phyloP scores from a whole-genome alignment of 2,113 vertebrate species.

The Bettongia penicillata region DNA sequence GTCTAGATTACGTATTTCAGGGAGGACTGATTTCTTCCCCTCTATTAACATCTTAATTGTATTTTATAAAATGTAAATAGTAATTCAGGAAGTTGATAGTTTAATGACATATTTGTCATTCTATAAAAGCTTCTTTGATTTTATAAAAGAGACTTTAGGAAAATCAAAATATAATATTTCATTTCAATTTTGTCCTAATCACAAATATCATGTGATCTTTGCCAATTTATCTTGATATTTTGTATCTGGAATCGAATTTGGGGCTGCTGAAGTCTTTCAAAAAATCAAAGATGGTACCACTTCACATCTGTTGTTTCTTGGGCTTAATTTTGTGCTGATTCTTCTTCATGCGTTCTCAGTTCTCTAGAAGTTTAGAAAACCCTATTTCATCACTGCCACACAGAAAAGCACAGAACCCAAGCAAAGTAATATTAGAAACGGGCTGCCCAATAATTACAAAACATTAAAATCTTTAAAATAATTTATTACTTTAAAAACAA shows the following conservation, averaged over 20 bases:
- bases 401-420: conserved; percentile 89
- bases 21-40: neutral
- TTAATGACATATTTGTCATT: conserved; percentile 59
- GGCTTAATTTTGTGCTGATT: conserved; percentile 85
- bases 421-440: conserved; percentile 85
- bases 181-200: conserved; percentile 72
- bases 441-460: conserved; percentile 79
- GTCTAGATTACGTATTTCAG: conserved; percentile 42
- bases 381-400: conserved; percentile 88
- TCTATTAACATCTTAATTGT: conserved; percentile 51
- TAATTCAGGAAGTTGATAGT: conserved; percentile 58
- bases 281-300: conserved; percentile 85
- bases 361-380: conserved; percentile 87
- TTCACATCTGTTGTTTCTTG: conserved; percentile 82
- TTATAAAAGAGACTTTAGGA: conserved; percentile 45
- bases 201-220: conserved; percentile 73
- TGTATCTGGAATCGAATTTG: conserved; percentile 81
- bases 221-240: conserved; percentile 81
- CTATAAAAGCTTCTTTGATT: conserved; percentile 69
- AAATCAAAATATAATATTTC: conserved; percentile 70
- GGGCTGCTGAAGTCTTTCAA: conserved; percentile 82
- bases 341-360: conserved; percentile 86
- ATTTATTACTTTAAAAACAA: conserved; percentile 52
- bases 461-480: conserved; percentile 74
- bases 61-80: conserved; percentile 55